Conservation (phyloP, 2,113 vertebrate species). For the Procapra przewalskii region DNA sequence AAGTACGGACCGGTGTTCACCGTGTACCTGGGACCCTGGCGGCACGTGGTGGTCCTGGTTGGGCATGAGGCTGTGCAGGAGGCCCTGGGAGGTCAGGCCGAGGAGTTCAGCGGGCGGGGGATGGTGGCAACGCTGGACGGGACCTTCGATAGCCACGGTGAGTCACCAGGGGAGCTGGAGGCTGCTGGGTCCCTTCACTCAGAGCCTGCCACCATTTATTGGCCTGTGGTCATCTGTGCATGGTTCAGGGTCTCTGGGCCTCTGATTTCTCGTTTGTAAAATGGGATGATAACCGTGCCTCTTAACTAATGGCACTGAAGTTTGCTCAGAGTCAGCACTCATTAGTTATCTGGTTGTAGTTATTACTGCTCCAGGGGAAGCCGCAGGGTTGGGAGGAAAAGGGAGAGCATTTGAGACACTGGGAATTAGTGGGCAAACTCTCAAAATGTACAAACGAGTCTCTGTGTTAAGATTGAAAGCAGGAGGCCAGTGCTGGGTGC, state of each 20-base stretch:
- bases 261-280: not conserved
- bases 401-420: not conserved
- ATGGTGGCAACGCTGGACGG: constrained; percentile 23
- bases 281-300: not conserved
- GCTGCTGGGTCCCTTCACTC: not conserved
- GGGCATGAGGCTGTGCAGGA: constrained; percentile 62
- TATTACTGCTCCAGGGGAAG: not conserved
- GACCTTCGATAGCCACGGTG: constrained; percentile 59
- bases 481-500: not conserved
- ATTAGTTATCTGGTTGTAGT: no score
- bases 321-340: not conserved
- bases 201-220: not conserved
- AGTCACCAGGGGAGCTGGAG: not conserved
- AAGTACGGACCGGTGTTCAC: constrained; percentile 70
- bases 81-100: constrained; percentile 59
- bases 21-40: constrained; percentile 65
- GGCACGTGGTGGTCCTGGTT: constrained; percentile 59
- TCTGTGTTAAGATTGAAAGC: not conserved
- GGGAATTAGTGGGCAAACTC: no score
- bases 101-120: constrained; percentile 68
- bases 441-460: not conserved
- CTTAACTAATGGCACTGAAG: not conserved
- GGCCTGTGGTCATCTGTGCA: not conserved
- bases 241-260: not conserved
- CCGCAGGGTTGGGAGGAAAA: not conserved